Conservation (phyloP, 2,797 vertebrate genomes). For the Galago senegalensis region DNA sequence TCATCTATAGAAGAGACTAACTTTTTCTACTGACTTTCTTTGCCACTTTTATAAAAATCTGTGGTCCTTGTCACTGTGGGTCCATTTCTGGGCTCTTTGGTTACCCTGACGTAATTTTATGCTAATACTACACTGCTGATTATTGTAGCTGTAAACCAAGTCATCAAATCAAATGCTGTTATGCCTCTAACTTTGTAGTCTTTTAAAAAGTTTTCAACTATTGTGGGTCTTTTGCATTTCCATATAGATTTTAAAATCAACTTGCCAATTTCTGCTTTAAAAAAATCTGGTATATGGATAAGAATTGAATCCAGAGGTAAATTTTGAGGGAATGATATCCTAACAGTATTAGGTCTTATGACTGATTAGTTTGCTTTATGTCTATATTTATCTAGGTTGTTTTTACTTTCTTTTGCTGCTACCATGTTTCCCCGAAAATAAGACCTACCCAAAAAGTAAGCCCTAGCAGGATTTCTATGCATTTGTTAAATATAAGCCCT, state of each 20-base stretch:
- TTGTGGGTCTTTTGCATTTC: background rate
- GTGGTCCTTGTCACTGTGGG: background rate
- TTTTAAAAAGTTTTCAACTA: background rate
- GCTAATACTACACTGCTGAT: background rate
- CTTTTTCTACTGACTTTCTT: constrained; percentile 16
- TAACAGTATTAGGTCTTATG: background rate
- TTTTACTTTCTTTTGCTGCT: constrained; percentile 36
- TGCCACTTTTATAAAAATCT: background rate
- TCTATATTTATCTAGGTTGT: constrained; percentile 29
- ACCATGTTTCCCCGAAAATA: no score
- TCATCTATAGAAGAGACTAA: constrained; percentile 15
- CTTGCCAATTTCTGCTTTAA: constrained; percentile 45
- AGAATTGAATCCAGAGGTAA: constrained; percentile 49
- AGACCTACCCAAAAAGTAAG: no score
- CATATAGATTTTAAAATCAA: constrained; percentile 52
- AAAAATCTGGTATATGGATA: background rate
- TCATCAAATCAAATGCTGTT: background rate
- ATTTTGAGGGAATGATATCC: constrained; percentile 51
- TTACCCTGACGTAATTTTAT: constrained; percentile 18
- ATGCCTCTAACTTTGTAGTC: background rate
- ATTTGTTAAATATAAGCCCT: no score
- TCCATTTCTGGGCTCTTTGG: constrained; percentile 50
- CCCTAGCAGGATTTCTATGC: no score
- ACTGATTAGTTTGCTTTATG: constrained; percentile 34
- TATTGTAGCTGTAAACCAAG: background rate